Conservation (phyloP, 2,888 invertebrate species). For the Cryptus viduatorius region DNA sequence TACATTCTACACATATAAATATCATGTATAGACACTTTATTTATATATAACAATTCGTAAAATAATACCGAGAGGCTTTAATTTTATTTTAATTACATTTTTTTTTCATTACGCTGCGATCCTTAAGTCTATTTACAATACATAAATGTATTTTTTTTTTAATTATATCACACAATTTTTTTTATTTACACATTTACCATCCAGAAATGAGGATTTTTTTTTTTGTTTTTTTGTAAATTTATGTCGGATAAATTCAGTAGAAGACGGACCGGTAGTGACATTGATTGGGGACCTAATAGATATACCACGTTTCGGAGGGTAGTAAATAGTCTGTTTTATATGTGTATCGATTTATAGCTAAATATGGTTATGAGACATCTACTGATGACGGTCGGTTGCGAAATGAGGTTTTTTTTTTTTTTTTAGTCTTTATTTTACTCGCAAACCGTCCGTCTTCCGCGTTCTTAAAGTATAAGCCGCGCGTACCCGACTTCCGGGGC, state of each 20-base stretch:
- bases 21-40: conserved; percentile 21
- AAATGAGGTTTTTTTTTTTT: neutral
- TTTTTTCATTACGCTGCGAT: neutral
- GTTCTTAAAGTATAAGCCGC: neutral
- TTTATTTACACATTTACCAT: conserved; percentile 25
- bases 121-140: conserved; percentile 6
- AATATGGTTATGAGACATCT: neutral
- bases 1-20: conserved; percentile 14
- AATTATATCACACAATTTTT: conserved; percentile 5
- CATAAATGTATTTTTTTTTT: conserved; percentile 6
- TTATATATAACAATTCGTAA: conserved; percentile 29
- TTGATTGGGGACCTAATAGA: neutral
- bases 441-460: neutral
- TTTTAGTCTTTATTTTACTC: neutral
- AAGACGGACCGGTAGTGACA: neutral
- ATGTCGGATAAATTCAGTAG: neutral
- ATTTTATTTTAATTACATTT: neutral
- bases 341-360: neutral
- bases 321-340: neutral
- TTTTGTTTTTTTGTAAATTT: neutral
- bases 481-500: conserved; percentile 8
- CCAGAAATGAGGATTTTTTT: conserved; percentile 16
- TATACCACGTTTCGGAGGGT: neutral
- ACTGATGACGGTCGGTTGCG: neutral
- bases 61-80: conserved; percentile 14